A percentile compares a stretch with the other conserved stretches of the same genome.
These are phyloP conservation scores for Tetramorium simillimum DNA, from an alignment of 1,140 invertebrate species.

Conservation along the genomic window DNA sequence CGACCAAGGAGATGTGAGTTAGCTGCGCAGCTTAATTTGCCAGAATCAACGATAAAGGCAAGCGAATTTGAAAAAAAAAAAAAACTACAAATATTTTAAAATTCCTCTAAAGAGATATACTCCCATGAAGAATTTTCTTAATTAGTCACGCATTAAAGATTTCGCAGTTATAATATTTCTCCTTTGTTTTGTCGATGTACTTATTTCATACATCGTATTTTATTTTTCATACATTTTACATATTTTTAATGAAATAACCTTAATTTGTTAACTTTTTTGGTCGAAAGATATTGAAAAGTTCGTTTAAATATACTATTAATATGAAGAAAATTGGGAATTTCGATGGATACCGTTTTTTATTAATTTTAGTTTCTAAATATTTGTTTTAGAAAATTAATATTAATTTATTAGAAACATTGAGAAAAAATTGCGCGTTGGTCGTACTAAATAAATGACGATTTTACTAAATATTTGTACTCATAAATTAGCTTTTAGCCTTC, in stretches of 20 bases:
- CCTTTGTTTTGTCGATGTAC: neutral
- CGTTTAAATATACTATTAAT: too few relatives aligned
- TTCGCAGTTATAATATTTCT: neutral
- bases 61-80: too few relatives aligned
- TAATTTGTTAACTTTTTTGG: neutral
- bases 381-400: neutral
- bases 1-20: slow-evolving; percentile 97
- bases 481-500: neutral
- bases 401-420: neutral
- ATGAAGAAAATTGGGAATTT: neutral
- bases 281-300: neutral
- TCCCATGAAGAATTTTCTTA: neutral
- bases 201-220: neutral
- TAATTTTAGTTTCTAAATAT: neutral
- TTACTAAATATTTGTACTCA: neutral
- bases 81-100: neutral
- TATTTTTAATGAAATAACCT: neutral
- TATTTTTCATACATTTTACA: neutral
- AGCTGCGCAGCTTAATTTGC: slow-evolving; percentile 96
- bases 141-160: neutral
- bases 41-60: slow-evolving; percentile 99
- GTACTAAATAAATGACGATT: neutral
- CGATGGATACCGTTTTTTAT: neutral
- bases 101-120: neutral
- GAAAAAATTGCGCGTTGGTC: neutral